Base-by-base conservation (phyloP, 1,140 invertebrate genomes). In the Drosophila saltans region DNA sequence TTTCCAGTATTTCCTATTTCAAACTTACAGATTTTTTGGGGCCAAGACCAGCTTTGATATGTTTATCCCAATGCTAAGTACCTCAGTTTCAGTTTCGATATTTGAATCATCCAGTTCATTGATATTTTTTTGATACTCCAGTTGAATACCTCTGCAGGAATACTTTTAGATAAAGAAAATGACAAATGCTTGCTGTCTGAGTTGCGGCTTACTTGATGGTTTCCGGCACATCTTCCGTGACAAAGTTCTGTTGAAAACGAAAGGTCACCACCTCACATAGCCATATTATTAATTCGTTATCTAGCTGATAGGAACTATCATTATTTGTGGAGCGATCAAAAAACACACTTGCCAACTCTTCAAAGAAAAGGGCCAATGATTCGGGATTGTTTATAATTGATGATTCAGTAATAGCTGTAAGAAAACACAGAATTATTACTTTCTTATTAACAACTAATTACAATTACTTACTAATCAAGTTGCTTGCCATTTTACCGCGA, bases 281-380 rank as follows among this genome's bases (percentile, higher is more conserved):
- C 94, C 94, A 95, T n/a, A 84, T 80, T 9, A 96, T 71, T 82
- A 96, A 95, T 24, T 93, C 79, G 74, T 92, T 89, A 81, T 96
- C 94, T 41, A 96, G 93, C 48, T 69, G 92, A 61, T 56, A 91
- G 84, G 41, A 39, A 63, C 69, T 74, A 10, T 72, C 77, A 33
- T 66, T 63, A 24, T 57, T 75, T 90, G 86, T 76, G 92, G 84
- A 30, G 90, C 88, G 59, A 6, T 77, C 68, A 26, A 60, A 69
- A 11, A 88, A 92, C 55, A 96, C 92, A 64, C 93, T 92, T 10
- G 94, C 94, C 30, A 97, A 88, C 89, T 96, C 95, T 92, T 97
- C 96, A 89, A 96, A 96, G 83, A 95, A 96, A 21, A 96, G 92
- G 21, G 94, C 94, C 73, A 94, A 92, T 58, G 94, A 93, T 69